A percentile compares a stretch with the other conserved stretches of the same genome.
Conservation (phyloP, 2,888 invertebrate species). For the Patella caerulea region DNA sequence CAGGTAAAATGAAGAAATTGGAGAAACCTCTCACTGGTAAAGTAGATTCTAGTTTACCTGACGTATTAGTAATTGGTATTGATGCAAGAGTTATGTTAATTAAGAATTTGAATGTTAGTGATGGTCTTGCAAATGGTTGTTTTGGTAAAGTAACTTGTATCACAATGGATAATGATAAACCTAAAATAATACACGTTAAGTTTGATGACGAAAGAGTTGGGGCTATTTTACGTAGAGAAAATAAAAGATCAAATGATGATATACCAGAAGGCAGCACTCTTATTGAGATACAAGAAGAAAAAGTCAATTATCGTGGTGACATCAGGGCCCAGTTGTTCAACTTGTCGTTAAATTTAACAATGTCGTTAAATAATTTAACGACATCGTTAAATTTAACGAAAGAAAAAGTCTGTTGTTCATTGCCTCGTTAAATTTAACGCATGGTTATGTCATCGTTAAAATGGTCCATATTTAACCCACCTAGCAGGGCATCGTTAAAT, state of each 20-base stretch:
- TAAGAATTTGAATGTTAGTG: no score
- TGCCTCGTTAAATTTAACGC: no score
- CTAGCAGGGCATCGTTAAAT: no score
- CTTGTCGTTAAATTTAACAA: no score
- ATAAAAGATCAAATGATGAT: neutral
- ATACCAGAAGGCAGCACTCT: neutral
- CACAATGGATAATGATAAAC: neutral
- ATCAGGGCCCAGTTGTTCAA: no score
- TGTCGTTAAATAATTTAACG: no score
- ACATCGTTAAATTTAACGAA: no score
- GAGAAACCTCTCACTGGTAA: neutral
- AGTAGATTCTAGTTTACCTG: conserved; percentile 9
- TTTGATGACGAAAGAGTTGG: conserved; percentile 21
- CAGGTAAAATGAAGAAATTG: conserved; percentile 21
- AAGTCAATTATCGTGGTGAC: neutral
- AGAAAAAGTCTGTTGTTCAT: no score
- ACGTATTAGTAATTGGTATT: conserved; percentile 7
- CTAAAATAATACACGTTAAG: neutral
- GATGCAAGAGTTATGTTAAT: conserved; percentile 20
- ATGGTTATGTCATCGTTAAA: no score
- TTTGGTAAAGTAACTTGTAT: conserved; percentile 23
- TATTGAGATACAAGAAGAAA: conserved; percentile 16
- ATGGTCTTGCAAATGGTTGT: conserved; percentile 15
- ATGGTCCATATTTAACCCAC: no score
- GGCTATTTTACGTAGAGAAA: neutral